Percentiles rank a stretch among this genome's conserved stretches.
Evolutionary conservation across 2,113 vertebrate genomes (phyloP).

Genomic region (Pituophis catenifer): DNA sequence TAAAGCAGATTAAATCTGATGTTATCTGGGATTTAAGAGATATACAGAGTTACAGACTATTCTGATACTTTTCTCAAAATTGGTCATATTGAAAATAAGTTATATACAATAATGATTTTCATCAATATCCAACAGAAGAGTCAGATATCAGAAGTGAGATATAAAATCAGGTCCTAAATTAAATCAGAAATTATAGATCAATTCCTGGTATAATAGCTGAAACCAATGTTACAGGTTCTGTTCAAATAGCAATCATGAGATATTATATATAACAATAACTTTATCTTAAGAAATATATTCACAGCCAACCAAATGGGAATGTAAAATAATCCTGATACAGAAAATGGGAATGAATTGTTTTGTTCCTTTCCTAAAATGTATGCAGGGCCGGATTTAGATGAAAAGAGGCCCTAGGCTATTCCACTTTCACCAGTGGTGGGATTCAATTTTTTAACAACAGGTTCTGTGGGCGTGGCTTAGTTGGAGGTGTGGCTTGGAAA

Average conservation of each 20-base stretch:
- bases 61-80: neutral
- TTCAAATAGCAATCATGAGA: neutral
- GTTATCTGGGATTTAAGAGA: neutral
- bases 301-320: neutral
- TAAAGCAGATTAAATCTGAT: neutral
- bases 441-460: no score
- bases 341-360: neutral
- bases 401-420: no score
- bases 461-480: no score
- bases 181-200: neutral
- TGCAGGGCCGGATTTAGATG: no score
- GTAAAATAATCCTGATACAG: neutral
- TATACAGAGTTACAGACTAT: neutral
- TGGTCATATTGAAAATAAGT: neutral
- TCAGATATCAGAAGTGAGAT: neutral
- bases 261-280: neutral
- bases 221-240: neutral
- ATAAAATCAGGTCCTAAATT: neutral
- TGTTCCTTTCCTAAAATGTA: neutral
- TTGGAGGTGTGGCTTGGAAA: no score
- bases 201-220: neutral
- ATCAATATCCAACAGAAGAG: neutral
- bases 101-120: neutral
- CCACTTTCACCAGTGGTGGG: no score
- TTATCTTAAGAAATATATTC: neutral